Conservation (phyloP, 2,888 invertebrate genomes). For the Troides aeacus region DNA sequence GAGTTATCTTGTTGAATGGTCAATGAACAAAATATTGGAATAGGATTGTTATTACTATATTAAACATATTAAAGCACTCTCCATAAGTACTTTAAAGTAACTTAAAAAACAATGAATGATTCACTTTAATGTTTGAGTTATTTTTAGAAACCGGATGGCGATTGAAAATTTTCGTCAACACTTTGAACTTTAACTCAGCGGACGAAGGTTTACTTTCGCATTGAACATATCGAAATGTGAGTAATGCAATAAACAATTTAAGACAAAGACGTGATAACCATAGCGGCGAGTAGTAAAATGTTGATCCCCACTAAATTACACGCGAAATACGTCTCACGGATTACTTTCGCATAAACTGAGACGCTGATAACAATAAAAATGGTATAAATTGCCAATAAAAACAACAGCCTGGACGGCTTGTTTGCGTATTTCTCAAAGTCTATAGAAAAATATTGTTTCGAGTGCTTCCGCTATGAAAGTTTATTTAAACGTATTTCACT, state of each 20-base stretch:
- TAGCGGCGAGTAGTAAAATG: conserved; percentile 50
- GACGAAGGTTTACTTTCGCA: conserved; percentile 2
- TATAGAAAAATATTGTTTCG: conserved; percentile 5
- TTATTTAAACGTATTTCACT: neutral
- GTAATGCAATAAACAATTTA: conserved; percentile 23
- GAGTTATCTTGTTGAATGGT: too few species aligned
- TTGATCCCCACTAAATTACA: conserved; percentile 48
- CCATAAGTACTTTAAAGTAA: neutral
- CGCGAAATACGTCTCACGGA: conserved; percentile 42
- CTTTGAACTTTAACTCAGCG: neutral
- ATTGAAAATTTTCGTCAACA: neutral
- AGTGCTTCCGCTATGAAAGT: neutral
- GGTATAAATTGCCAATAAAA: conserved; percentile 24
- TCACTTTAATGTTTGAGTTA: neutral
- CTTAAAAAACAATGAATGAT: neutral
- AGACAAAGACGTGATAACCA: conserved; percentile 37
- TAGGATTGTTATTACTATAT: neutral
- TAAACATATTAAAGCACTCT: neutral
- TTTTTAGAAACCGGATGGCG: neutral
- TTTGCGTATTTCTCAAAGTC: neutral
- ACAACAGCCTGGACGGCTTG: conserved; percentile 10
- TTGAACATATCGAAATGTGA: neutral
- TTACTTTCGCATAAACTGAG: conserved; percentile 47
- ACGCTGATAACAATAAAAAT: conserved; percentile 33
- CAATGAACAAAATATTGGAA: too few species aligned